These are phyloP conservation scores for Bembecia ichneumoniformis DNA, from an alignment of 2,888 invertebrate species.

Conservation along the genomic window DNA sequence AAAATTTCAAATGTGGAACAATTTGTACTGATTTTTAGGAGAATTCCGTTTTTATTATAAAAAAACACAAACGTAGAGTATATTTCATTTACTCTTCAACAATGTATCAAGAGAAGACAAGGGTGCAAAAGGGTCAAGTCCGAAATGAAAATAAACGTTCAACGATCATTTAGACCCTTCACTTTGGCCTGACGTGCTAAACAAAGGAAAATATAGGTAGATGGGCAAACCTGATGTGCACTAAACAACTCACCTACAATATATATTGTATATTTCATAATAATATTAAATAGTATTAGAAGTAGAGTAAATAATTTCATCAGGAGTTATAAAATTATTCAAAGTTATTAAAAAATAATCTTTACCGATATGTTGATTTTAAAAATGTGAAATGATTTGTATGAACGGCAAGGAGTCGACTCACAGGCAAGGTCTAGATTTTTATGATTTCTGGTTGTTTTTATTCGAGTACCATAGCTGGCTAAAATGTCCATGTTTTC, in stretches of 20 bases:
- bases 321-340: not conserved
- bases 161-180: slow-evolving; percentile 51
- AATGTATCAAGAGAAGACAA: slow-evolving; percentile 61
- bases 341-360: too few relatives aligned
- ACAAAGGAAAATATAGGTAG: slow-evolving; percentile 20
- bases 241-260: not conserved
- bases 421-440: too few relatives aligned
- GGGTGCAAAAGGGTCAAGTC: slow-evolving; percentile 56
- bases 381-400: too few relatives aligned
- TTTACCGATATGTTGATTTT: too few relatives aligned
- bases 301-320: not conserved
- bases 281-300: not conserved
- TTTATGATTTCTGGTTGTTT: too few relatives aligned
- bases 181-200: slow-evolving; percentile 31
- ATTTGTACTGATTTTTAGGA: too few relatives aligned
- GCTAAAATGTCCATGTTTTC: too few relatives aligned
- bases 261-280: not conserved
- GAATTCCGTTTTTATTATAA: slow-evolving; percentile 30
- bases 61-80: slow-evolving; percentile 41
- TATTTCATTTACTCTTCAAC: slow-evolving; percentile 60
- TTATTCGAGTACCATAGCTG: too few relatives aligned
- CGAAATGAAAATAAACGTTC: slow-evolving; percentile 58
- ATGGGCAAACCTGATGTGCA: slow-evolving; percentile 1
- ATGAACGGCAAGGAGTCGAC: too few relatives aligned
- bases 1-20: too few relatives aligned